phyloP scores from a whole-genome alignment of 1,140 invertebrate species.

The Holcopasites calliopsidis region DNA sequence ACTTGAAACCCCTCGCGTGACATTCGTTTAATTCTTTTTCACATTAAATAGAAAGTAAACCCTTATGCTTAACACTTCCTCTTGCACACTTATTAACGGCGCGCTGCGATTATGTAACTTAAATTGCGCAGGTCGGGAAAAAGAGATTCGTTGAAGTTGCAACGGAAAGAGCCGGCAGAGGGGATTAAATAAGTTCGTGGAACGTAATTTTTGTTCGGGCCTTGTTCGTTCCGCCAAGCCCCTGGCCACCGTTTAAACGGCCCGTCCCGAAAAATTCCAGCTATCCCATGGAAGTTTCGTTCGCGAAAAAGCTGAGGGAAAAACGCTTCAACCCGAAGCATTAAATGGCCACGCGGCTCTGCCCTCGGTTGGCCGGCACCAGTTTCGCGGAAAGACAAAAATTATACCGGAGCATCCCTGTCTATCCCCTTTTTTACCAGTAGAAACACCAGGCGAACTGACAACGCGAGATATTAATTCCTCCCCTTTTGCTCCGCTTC shows the following conservation, averaged over 20 bases:
- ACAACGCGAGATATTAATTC: slow-evolving; percentile 30
- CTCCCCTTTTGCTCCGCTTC: background rate
- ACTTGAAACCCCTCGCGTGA: background rate
- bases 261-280: no score
- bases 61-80: no score
- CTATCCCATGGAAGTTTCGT: slow-evolving; percentile 13
- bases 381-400: background rate
- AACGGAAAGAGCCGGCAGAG: slow-evolving; percentile 20
- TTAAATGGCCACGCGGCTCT: slow-evolving; percentile 9
- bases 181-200: slow-evolving; percentile 20
- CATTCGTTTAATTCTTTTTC: no score
- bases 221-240: background rate
- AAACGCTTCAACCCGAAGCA: background rate
- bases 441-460: background rate
- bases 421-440: background rate
- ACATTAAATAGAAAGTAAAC: no score
- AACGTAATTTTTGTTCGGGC: slow-evolving; percentile 21
- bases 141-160: slow-evolving; percentile 28
- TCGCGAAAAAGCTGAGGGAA: background rate
- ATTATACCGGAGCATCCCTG: background rate
- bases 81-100: background rate
- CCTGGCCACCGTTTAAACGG: background rate
- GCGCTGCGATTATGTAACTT: slow-evolving; percentile 6
- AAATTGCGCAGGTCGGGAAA: slow-evolving; percentile 16
- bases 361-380: background rate